Evolutionary conservation across 2,888 invertebrate species (phyloP).

Genomic region (Epirrita christyi): DNA sequence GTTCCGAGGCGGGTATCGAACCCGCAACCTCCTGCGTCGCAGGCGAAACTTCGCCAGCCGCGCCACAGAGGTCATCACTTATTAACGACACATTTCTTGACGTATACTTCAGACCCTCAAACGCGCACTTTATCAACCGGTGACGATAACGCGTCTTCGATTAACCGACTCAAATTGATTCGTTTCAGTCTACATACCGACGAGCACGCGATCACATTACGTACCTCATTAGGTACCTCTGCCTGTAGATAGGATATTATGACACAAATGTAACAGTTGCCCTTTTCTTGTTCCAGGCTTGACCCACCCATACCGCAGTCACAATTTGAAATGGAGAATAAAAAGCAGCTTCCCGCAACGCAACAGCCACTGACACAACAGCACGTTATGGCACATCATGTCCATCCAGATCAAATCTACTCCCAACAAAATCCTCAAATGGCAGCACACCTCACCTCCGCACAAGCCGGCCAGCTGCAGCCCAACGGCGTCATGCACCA

Average conservation of each 20-base stretch:
- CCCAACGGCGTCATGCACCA: slow-evolving; percentile 84
- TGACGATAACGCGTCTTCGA: slow-evolving; percentile 60
- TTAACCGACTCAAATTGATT: slow-evolving; percentile 63
- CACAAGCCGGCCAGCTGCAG: slow-evolving; percentile 73
- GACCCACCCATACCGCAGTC: slow-evolving; percentile 88
- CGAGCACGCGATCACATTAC: slow-evolving; percentile 46
- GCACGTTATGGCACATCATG: slow-evolving; percentile 78
- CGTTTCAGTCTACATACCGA: slow-evolving; percentile 53
- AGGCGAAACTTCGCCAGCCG: no score
- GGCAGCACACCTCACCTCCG: slow-evolving; percentile 66
- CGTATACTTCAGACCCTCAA: slow-evolving; percentile 8
- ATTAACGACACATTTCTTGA: slow-evolving; percentile 5
- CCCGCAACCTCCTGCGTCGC: no score
- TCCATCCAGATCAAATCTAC: slow-evolving; percentile 79
- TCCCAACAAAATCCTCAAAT: slow-evolving; percentile 77
- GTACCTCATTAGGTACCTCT: slow-evolving; percentile 1
- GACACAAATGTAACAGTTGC: slow-evolving; percentile 13
- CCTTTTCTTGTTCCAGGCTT: slow-evolving; percentile 84
- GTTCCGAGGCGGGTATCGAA: no score
- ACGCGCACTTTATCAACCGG: slow-evolving; percentile 52
- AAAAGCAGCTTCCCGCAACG: slow-evolving; percentile 80
- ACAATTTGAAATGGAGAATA: slow-evolving; percentile 87
- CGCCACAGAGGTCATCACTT: no score
- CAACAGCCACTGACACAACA: slow-evolving; percentile 83
- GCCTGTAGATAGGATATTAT: background rate